Evolutionary conservation across 1,140 invertebrate genomes (phyloP), one percentile per base, ranked within the genome.

Genomic region (Gonioctena quinquepunctata): DNA sequence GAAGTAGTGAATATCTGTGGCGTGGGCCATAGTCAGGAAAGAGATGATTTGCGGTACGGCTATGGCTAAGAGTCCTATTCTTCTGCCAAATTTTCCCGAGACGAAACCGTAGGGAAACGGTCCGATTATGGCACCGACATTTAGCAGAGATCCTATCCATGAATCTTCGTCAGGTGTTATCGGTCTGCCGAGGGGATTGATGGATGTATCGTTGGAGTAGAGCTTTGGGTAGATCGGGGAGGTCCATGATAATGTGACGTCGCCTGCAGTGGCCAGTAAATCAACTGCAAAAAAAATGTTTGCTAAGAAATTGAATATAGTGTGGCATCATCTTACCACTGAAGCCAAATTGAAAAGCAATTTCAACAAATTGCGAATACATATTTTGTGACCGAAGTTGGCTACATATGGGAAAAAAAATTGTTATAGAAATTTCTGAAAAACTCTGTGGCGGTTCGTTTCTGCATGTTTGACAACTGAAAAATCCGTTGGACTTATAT

Each of bases 111-210:
- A 80, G 1, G 71, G 64, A 19, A 73, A n/a, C 3, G 71, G 28
- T 3, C 90, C 90, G 3, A 87, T 54, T 2, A 94, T 85, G 19
- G 93, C 92, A 11, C 94, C 94, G 16, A 96, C 77, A 0, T 93
- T 89, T 52, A 95, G 83, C 6, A 96, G 80, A 0, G 92, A 93
- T 0, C 90, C 92, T 67, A 96, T 91, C 93, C 93, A 96, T 0
- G 93, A 91, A 49, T 84, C 82, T 76, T 93, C 84, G 2, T 88
- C 85, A 0, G 68, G n/a, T 0, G 83, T 85, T 4, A 88, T 77
- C 16, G 68, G 63, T 3, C 71, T 72, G 0, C 84, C 84, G 11
- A 80, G 18, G 2, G 77, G 79, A 66, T 77, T 80, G n/a, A 76
- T 57, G 0, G 74, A 33, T 1, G 71, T 21, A 49, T 75, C 71